Evolutionary conservation across 1,140 invertebrate genomes (phyloP), one percentile per base, ranked within the genome.

Genomic region (Propsilocerus akamusi): DNA sequence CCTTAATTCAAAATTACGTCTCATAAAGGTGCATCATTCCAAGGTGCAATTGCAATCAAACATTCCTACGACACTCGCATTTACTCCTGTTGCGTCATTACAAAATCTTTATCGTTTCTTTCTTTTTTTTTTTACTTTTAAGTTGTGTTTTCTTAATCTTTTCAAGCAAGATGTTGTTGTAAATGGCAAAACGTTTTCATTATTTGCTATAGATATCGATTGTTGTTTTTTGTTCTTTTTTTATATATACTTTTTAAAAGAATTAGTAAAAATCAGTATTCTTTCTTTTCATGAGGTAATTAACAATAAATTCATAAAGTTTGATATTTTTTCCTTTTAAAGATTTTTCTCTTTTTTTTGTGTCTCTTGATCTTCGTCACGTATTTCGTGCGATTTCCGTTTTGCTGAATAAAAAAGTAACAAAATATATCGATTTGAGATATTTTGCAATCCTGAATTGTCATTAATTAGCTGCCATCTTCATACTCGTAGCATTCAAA

Each of bases 291-390:
- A 20, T 41, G 34, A 41, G 34, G 34, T 41, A 41, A 41, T 41
- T n/a, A 41, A 41, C 34, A 41, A 41, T 41, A 41, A 41, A 41
- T 41, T 41, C 34, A 41, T 41, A 41, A 41, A 41, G 34, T 41
- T 14, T 41, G n/a, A n/a, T n/a, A n/a, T n/a, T n/a, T n/a, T n/a
- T n/a, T n/a, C n/a, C n/a, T n/a, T n/a, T n/a, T n/a, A n/a, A n/a
- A n/a, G n/a, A n/a, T n/a, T n/a, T n/a, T n/a, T n/a, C n/a, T 17
- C 14, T 17, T 17, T 17, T 41, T 7, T 41, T 7, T 41, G 34
- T 41, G 34, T n/a, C 22, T 41, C 34, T 41, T 14, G 17, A 20
- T 37, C 4, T 20, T 30, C n/a, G 10, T 8, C 10, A 30, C 10
- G 28, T 8, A 30, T 2, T 30, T 30, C 22, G 10, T 41, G 17